These are phyloP conservation scores for cat (Felis catus) DNA, from an alignment of 2,113 vertebrate genomes.

Conservation along the genomic window DNA sequence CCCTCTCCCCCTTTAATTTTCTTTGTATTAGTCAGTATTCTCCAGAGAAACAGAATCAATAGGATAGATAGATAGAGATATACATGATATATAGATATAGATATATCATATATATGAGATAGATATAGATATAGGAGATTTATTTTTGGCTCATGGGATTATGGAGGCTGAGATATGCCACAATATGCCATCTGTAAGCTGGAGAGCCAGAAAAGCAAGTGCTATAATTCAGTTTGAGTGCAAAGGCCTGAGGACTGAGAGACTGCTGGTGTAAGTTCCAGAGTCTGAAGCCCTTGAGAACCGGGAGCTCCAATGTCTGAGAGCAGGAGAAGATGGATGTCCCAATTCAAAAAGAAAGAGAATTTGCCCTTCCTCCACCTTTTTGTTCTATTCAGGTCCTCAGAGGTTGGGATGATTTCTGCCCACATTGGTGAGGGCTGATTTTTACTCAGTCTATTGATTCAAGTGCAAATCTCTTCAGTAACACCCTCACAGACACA, in stretches of 20 bases:
- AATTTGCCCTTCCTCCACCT: neutral
- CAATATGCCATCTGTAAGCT: neutral
- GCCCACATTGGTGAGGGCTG: neutral
- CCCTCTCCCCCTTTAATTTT: neutral
- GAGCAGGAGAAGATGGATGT: neutral
- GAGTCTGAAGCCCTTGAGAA: neutral
- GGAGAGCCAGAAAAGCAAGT: neutral
- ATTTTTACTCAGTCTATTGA: neutral
- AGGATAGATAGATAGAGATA: neutral
- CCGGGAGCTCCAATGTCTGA: neutral
- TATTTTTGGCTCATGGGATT: neutral
- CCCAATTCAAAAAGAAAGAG: neutral
- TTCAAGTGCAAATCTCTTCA: neutral
- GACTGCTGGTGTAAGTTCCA: neutral
- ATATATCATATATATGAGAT: neutral
- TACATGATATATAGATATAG: neutral
- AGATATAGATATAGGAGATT: neutral
- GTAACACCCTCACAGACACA: neutral
- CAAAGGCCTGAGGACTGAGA: neutral
- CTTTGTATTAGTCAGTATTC: neutral
- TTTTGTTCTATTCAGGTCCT: neutral
- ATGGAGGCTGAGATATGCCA: neutral
- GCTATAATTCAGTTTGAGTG: neutral
- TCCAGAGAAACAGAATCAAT: neutral
- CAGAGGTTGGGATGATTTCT: neutral